These are phyloP conservation scores for Zaprionus davidi DNA, from an alignment of 1,140 invertebrate genomes.

Conservation along the genomic window DNA sequence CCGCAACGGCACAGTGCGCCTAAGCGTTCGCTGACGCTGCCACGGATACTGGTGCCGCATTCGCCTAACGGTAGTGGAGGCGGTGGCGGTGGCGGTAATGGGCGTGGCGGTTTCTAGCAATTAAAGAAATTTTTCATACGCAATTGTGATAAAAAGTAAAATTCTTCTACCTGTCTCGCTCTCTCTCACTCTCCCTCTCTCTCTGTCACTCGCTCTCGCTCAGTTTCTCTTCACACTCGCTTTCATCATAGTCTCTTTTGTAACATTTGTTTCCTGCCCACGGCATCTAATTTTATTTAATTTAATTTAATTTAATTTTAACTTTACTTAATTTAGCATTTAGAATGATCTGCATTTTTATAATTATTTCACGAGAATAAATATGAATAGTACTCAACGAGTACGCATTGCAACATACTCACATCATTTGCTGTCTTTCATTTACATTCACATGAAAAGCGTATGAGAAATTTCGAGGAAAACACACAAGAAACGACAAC, in stretches of 20 bases:
- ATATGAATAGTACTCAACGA: conserved; percentile 43
- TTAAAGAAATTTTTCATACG: conserved; percentile 84
- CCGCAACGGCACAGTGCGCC: conserved; percentile 58
- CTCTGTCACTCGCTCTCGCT: conserved; percentile 6
- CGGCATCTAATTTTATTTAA: conserved; percentile 57
- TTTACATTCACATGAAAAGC: conserved; percentile 32
- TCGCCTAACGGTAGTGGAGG: conserved; percentile 34
- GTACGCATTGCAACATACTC: conserved; percentile 14
- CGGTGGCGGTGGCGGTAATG: conserved; percentile 27
- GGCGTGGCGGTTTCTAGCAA: conserved; percentile 80
- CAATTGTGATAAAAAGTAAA: conserved; percentile 84
- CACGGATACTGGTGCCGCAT: conserved; percentile 72
- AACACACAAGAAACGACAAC: neutral
- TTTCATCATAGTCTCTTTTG: conserved; percentile 63
- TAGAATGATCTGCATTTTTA: conserved; percentile 62
- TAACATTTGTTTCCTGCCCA: conserved; percentile 78
- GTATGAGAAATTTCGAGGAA: conserved; percentile 71
- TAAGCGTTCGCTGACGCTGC: conserved; percentile 74
- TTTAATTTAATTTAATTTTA: conserved; percentile 38
- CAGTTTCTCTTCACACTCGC: conserved; percentile 12
- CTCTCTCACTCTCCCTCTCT: conserved; percentile 13
- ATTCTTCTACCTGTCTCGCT: conserved; percentile 20
- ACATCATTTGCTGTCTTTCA: neutral
- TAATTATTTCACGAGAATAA: conserved; percentile 53
- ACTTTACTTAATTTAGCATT: conserved; percentile 31